These are phyloP conservation scores for Pristis pectinata DNA, from an alignment of 2,797 vertebrate species.

Conservation along the genomic window DNA sequence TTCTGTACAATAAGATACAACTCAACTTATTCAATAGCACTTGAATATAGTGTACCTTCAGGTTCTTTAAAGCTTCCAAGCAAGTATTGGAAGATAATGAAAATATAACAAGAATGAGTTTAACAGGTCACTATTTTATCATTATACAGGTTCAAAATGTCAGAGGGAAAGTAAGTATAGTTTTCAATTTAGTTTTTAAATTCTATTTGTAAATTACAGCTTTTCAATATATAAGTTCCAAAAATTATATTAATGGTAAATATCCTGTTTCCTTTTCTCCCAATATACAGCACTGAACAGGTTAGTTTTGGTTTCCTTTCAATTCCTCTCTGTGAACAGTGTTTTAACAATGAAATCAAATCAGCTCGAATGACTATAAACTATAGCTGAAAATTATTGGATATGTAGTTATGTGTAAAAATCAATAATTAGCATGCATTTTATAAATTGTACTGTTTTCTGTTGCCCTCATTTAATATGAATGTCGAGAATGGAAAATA, in stretches of 20 bases:
- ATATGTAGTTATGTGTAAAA: neutral
- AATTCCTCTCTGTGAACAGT: neutral
- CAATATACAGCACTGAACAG: neutral
- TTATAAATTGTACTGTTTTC: neutral
- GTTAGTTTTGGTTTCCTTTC: neutral
- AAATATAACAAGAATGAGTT: neutral
- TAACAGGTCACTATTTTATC: neutral
- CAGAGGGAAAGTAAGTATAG: conserved; percentile 22
- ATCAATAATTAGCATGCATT: neutral
- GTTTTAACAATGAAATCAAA: neutral
- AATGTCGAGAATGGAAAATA: neutral
- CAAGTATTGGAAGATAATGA: neutral
- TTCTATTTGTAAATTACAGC: neutral
- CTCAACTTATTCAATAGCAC: too few relatives aligned
- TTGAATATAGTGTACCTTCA: neutral
- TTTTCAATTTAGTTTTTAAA: neutral
- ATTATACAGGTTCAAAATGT: conserved; percentile 22
- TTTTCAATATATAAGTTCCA: neutral
- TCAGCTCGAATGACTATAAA: neutral
- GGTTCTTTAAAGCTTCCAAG: neutral
- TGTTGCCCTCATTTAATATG: neutral
- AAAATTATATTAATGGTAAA: neutral
- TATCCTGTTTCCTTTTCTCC: neutral
- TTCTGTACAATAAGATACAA: neutral
- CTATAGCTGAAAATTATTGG: neutral